Base-by-base conservation (phyloP, 1,140 invertebrate species). In the Panulirus ornatus region DNA sequence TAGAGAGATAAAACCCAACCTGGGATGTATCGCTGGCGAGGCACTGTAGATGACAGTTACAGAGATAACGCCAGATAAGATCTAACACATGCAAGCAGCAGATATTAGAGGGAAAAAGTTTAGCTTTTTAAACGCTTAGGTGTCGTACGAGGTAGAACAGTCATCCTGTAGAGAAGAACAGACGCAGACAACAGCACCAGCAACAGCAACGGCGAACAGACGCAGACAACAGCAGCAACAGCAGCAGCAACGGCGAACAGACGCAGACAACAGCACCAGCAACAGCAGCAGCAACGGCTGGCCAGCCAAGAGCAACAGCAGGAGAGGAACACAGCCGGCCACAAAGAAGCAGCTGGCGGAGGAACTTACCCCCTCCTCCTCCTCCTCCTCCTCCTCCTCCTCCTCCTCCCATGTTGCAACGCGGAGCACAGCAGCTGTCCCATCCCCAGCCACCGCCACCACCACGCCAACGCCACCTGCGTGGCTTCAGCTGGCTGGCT, bases 391-490 rank as follows among this genome's bases (percentile, higher is more conserved):
- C 38, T 8, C 75, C 75, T n/a, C n/a, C n/a, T n/a, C n/a, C n/a
- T n/a, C n/a, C n/a, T n/a, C n/a, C n/a, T n/a, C n/a, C n/a, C n/a
- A n/a, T n/a, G n/a, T n/a, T n/a, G n/a, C n/a, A n/a, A n/a, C n/a
- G n/a, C n/a, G n/a, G 16, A 70, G 66, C 3, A 70, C 54, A 44
- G 75, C 75, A 78, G 75, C 75, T 78, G 75, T n/a, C 16, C 2
- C 75, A 78, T 9, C 71, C 40, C 34, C 9, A 36, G 71, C 9
- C 27, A 2, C 0, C 75, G 44, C 19, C 75, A 22, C 19, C 38
- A 14, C 75, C 75, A 44, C 38, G 75, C n/a, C 40, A 22, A 44
- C 75, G 22, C 75, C 16, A 27, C 75, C 38, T 27, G 38, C 75
- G 40, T 44, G 38, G 22, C 38, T 40, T 14, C 75, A 44, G 75